phyloP scores from a whole-genome alignment of 2,113 vertebrate genomes.

The Vidua chalybeata region DNA sequence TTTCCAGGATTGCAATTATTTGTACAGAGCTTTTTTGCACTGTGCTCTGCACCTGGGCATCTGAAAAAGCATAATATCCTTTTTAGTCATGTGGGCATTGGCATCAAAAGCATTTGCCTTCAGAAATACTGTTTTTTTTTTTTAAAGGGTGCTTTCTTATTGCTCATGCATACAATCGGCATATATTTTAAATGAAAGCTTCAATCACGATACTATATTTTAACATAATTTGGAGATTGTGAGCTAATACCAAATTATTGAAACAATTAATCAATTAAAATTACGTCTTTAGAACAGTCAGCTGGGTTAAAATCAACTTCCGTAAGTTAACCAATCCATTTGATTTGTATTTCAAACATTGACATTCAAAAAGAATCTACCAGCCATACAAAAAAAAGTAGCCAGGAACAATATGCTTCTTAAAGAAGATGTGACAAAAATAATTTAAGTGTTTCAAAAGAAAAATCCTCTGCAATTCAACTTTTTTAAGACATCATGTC shows the following conservation, averaged over 20 bases:
- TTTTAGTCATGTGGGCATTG: accelerated
- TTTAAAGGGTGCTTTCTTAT: neutral
- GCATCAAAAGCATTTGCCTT: neutral
- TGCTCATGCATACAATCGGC: neutral
- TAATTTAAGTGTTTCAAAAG: slow-evolving; percentile 40
- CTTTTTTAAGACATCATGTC: slow-evolving; percentile 19
- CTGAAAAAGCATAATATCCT: neutral
- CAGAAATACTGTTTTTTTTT: neutral
- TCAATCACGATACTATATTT: neutral
- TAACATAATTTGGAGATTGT: neutral
- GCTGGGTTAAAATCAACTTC: neutral
- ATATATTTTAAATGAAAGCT: neutral
- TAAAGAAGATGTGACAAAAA: slow-evolving; percentile 36
- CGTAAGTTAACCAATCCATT: neutral
- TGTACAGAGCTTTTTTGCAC: neutral
- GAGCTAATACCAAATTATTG: neutral
- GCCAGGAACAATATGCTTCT: neutral
- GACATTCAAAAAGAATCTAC: neutral
- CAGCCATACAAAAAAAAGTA: neutral
- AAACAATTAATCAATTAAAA: neutral
- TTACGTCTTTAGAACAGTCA: neutral
- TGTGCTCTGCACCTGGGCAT: neutral
- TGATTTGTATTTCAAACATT: neutral
- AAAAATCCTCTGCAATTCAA: slow-evolving; percentile 17
- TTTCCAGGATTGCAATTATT: neutral